A percentile compares a stretch with the other conserved stretches of the same genome.
phyloP scores from a whole-genome alignment of 2,797 vertebrate genomes.

The Lophius americanus region DNA sequence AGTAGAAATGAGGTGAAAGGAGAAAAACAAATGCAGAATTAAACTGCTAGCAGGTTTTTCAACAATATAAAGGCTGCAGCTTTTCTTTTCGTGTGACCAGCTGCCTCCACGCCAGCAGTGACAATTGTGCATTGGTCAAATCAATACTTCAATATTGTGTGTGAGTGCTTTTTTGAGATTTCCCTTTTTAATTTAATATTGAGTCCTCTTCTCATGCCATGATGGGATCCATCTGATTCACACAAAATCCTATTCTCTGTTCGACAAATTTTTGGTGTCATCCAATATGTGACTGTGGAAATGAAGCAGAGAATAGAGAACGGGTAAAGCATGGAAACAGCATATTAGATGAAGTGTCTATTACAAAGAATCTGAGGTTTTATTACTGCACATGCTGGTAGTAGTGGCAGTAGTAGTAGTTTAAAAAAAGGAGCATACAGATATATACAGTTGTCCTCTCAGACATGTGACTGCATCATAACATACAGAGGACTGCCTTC shows the following conservation, averaged over 20 bases:
- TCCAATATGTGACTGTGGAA: slow-evolving; percentile 5
- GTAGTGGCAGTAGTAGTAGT: background rate
- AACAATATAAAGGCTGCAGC: background rate
- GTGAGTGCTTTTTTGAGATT: slow-evolving; percentile 19
- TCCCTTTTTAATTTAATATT: slow-evolving; percentile 44
- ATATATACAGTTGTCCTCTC: too few species aligned
- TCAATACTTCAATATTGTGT: slow-evolving; percentile 65
- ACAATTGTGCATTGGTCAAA: slow-evolving; percentile 29
- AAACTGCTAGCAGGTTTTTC: background rate
- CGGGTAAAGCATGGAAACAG: slow-evolving; percentile 9
- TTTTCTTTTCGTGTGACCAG: slow-evolving; percentile 33
- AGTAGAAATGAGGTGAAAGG: background rate
- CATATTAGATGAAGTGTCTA: slow-evolving; percentile 16
- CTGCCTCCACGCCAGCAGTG: slow-evolving; percentile 40
- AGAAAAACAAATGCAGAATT: background rate
- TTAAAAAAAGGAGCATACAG: too few species aligned
- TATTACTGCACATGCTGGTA: background rate
- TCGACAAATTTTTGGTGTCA: slow-evolving; percentile 12
- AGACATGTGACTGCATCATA: too few species aligned
- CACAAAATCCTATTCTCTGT: slow-evolving; percentile 24
- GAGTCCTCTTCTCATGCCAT: slow-evolving; percentile 26
- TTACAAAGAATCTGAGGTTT: background rate
- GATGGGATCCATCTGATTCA: slow-evolving; percentile 20
- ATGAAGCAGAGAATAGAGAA: background rate
- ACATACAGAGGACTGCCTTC: too few species aligned